phyloP scores from a whole-genome alignment of 2,113 vertebrate genomes.

The Casuarius casuarius region DNA sequence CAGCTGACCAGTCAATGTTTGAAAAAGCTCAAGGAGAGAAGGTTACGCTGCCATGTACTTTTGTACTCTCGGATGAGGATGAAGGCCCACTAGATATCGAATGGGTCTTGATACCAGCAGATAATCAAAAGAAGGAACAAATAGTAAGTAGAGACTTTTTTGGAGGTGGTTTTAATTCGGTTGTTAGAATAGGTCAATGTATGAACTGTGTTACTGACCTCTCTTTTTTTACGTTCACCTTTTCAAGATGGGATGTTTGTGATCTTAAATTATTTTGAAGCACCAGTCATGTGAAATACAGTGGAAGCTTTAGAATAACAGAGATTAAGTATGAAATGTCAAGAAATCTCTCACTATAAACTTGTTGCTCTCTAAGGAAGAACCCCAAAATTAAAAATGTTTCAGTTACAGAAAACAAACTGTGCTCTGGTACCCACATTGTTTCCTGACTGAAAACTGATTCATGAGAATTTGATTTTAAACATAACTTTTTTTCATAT shows the following conservation, averaged over 20 bases:
- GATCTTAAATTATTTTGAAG: constrained; percentile 13
- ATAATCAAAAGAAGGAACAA: constrained; percentile 75
- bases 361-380: background rate
- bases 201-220: background rate
- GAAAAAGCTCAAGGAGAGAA: constrained; percentile 82
- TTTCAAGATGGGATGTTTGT: background rate
- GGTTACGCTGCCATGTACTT: constrained; percentile 76
- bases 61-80: constrained; percentile 61
- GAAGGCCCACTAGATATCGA: constrained; percentile 78
- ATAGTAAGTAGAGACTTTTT: constrained; percentile 71
- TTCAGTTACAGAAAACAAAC: background rate
- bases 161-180: background rate
- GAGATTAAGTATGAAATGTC: background rate
- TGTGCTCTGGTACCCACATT: background rate
- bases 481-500: background rate
- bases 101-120: constrained; percentile 77
- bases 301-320: background rate
- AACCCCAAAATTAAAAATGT: background rate
- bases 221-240: background rate
- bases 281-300: background rate
- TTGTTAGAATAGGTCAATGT: background rate
- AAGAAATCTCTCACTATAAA: background rate
- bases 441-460: background rate
- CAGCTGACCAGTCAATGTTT: constrained; percentile 50
- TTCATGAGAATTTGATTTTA: background rate